Evolutionary conservation across 1,140 invertebrate species (phyloP).

Genomic region (Aphidius gifuensis): DNA sequence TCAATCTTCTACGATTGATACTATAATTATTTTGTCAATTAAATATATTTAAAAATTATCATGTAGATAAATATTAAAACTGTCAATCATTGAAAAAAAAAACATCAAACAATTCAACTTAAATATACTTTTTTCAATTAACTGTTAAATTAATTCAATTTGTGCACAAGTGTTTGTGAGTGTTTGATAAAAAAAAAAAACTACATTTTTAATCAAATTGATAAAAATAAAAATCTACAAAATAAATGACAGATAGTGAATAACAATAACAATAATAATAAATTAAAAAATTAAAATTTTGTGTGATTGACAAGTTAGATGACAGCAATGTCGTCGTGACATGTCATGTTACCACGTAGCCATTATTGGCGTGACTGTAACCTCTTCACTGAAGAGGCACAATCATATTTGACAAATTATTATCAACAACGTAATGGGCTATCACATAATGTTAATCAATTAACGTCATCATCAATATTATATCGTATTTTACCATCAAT

Average conservation of each 20-base stretch:
- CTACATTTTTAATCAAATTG: no score
- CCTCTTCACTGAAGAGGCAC: conserved; percentile 37
- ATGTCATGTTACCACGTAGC: conserved; percentile 51
- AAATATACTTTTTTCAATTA: no score
- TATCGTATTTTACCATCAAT: conserved; percentile 38
- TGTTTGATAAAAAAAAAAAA: no score
- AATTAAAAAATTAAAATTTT: background rate
- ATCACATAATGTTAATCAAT: conserved; percentile 23
- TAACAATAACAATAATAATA: no score
- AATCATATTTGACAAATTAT: conserved; percentile 26
- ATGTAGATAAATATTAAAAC: no score
- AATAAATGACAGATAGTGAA: no score
- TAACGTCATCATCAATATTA: conserved; percentile 17
- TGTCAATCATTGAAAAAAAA: no score
- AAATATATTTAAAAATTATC: no score
- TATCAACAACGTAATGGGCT: conserved; percentile 26
- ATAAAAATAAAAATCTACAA: no score
- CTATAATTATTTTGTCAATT: background rate
- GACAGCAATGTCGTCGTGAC: conserved; percentile 45
- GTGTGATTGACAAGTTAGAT: conserved; percentile 5
- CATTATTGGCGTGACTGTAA: conserved; percentile 40
- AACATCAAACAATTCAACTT: no score
- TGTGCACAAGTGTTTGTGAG: no score
- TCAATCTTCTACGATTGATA: background rate
- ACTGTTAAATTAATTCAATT: no score